A percentile compares a stretch with the other conserved stretches of the same genome.
Conservation (phyloP, 1,140 invertebrate genomes). For the Helicorthomorpha holstii region DNA sequence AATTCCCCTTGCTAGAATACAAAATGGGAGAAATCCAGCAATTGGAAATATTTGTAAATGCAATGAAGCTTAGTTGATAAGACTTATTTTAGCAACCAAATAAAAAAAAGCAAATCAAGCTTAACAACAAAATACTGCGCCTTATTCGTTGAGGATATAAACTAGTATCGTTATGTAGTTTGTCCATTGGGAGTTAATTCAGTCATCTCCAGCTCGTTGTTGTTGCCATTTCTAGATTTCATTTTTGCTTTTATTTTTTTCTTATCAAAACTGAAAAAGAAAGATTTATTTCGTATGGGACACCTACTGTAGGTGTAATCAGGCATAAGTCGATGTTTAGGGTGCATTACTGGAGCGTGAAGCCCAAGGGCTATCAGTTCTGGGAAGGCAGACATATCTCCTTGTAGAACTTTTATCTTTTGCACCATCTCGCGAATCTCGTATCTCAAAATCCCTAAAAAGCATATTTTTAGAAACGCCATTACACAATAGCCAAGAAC, state of each 20-base stretch:
- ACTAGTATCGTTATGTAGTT: neutral
- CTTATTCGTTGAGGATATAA: neutral
- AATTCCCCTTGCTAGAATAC: too few species aligned
- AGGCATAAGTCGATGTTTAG: neutral
- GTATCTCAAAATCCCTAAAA: conserved; percentile 64
- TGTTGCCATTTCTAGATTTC: conserved; percentile 42
- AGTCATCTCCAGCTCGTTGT: conserved; percentile 29
- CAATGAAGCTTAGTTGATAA: too few species aligned
- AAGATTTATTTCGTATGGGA: too few species aligned
- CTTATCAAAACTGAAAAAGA: too few species aligned
- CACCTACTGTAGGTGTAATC: too few species aligned
- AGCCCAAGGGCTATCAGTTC: conserved; percentile 18
- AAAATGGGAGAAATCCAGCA: too few species aligned
- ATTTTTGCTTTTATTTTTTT: too few species aligned
- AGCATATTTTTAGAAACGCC: conserved; percentile 74
- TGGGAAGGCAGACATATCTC: conserved; percentile 21
- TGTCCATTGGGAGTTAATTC: conserved; percentile 1
- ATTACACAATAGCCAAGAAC: conserved; percentile 77
- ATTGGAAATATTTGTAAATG: too few species aligned
- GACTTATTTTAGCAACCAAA: too few species aligned
- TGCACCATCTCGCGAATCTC: conserved; percentile 80
- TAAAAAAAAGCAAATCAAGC: too few species aligned
- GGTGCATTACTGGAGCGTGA: conserved; percentile 10
- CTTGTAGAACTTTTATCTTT: conserved; percentile 50
- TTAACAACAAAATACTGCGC: too few species aligned